Base-by-base conservation (phyloP, 2,888 invertebrate genomes). In the Cephus runcator region DNA sequence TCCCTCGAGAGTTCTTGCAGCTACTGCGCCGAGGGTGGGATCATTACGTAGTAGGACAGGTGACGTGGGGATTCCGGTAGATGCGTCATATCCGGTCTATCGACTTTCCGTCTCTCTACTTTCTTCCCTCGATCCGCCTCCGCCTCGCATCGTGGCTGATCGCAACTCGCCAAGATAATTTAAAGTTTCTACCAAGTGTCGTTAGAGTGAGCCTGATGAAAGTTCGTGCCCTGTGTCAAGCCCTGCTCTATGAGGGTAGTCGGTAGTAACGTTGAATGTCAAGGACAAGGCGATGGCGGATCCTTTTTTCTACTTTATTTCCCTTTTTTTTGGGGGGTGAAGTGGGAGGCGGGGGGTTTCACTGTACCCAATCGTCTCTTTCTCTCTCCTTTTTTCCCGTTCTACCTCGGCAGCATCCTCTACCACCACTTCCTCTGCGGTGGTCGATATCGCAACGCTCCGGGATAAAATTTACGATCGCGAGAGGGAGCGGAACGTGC, bases 401-500 rank as follows among this genome's bases (percentile, higher is more conserved):
- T 15, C 56, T 2, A 9, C 2, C 56, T 56, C 56, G 6, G 56
- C 56, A 56, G 56, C 56, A 56, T 56, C 56, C 9, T 56, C 56
- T 23, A 9, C 56, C 23, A 23, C 2, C 23, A 6, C 56, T 56
- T 56, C 4, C 56, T 15, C 56, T 71, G 71, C 77, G 75, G 81
- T 84, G 87, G 83, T 86, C 84, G 84, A 86, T 86, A 85, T 84
- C 83, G 83, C 82, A 83, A 85, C 76, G 78, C 79, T 77, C 80
- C 79, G 80, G 81, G 79, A 79, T 77, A 77, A 80, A 86, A 85
- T 83, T 83, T 83, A 83, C 81, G 82, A 84, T 83, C 81, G 77
- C 79, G 31, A 23, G 76, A 73, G 71, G 69, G 56, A 40, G 31
- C 15, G 71, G 71, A 56, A 56, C 56, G 56, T 56, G 56, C 56